phyloP scores from a whole-genome alignment of 2,888 invertebrate genomes.

The Lysandra bellargus region DNA sequence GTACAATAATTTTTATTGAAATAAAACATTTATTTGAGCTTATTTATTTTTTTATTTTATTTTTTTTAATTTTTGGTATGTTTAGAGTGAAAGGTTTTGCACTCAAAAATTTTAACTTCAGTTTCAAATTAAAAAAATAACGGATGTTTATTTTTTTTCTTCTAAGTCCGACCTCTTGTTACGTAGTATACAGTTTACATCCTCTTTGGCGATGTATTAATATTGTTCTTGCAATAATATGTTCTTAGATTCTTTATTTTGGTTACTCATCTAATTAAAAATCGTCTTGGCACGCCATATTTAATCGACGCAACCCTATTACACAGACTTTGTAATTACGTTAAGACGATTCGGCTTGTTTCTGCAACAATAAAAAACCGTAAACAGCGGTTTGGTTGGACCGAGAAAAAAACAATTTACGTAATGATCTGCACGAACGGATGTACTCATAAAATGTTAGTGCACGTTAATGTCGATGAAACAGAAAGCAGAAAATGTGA shows the following conservation, averaged over 20 bases:
- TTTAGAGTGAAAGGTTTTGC: too few species aligned
- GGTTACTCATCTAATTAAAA: not conserved
- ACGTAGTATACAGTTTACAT: too few species aligned
- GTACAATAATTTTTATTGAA: too few species aligned
- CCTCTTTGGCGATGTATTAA: too few species aligned
- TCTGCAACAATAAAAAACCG: slow-evolving; percentile 19
- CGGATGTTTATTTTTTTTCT: too few species aligned
- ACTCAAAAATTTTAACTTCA: too few species aligned
- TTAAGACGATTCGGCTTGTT: not conserved
- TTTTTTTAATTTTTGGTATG: too few species aligned
- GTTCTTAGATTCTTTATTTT: not conserved
- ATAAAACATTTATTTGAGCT: too few species aligned
- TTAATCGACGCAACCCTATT: slow-evolving; percentile 4
- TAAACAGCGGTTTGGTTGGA: not conserved
- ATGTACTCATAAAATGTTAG: slow-evolving; percentile 37
- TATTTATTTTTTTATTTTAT: too few species aligned
- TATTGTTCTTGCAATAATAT: not conserved
- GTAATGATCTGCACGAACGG: slow-evolving; percentile 1
- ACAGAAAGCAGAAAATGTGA: slow-evolving; percentile 41
- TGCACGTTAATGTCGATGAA: slow-evolving; percentile 42
- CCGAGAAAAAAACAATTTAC: slow-evolving; percentile 13
- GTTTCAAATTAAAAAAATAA: too few species aligned
- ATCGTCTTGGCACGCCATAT: not conserved
- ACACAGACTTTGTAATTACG: slow-evolving; percentile 5
- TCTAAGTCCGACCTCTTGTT: too few species aligned